Evolutionary conservation across 1,140 invertebrate species (phyloP), one percentile per base, ranked within the genome.

Genomic region (Ceratosolen solmsi): DNA sequence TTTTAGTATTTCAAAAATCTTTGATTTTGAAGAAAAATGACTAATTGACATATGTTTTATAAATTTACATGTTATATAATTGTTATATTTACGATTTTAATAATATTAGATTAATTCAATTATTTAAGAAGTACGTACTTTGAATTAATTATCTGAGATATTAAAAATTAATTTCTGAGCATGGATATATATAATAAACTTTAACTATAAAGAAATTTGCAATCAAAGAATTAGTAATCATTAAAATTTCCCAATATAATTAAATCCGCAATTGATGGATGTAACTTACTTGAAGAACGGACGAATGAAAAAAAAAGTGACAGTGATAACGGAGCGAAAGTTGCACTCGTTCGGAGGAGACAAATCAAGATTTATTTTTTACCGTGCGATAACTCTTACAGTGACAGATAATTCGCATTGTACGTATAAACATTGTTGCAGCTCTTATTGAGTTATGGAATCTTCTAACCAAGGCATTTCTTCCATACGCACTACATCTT

Each of bases 361-460:
- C 78, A 60, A 30, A 20, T 72, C n/a, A 17, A 38, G 41, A 80
- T 73, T 73, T 56, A 80, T 49, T 27, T 73, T 80, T 54, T 54
- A 60, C 22, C 25, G 63, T n/a, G 54, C 54, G 20, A 41, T 63
- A 30, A 77, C 65, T 49, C 74, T 68, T 38, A 68, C 25, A 36
- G 15, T 68, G 63, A 68, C 33, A 68, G 63, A 68, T 68, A 38
- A 38, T 38, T 68, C 33, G 15, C 5, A 22, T 68, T 38, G 58
- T 30, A 13, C 27, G 25, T 49, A 46, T 27, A 54, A 20, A 25
- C 8, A 65, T 68, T 51, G 63, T 22, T 20, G 13, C 70, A 7
- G 77, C 20, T 68, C 33, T 38, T 38, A n/a, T 20, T 73, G 25
- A 80, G 8, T 80, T 80, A 73, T 80, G 54, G 38, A 15, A 80